Base-by-base conservation (phyloP, 2,797 vertebrate genomes). In the Paguma larvata region DNA sequence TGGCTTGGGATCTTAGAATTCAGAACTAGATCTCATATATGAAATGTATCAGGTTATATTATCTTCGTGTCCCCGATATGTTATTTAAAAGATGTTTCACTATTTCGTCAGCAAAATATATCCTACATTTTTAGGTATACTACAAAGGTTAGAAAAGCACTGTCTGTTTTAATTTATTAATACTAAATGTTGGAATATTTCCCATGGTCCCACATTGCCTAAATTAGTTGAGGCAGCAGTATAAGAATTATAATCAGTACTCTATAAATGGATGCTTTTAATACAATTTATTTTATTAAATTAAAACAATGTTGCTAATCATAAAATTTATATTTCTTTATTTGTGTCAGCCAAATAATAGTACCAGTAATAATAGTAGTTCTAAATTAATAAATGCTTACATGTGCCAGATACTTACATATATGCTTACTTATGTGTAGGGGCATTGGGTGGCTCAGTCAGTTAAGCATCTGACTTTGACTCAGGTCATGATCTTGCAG, bases 61-160 rank as follows among this genome's bases (percentile, higher is more conserved):
- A 13, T 32, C 27, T 85, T 87, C 18, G 68, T 14, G 48, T 44
- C 0, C 5, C 13, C 34, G 80, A 48, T n/a, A 9, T 62, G 18
- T 56, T 87, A 63, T 46, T 48, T 56, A 7, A 2, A 59, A 85
- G 86, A 41, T 4, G 4, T 72, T 93, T 85, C 46, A 27, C 6
- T 77, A 48, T 79, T 48, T 93, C 25, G 80, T n/a, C 19, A 86
- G 27, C 23, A 95, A 96, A 95, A 92, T 79, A 34, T 2, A 84
- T 68, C 5, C 41, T 62, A 38, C 11, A 68, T 34, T 86, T 59
- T 90, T 95, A 27, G 44, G 4, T 75, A 3, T 15, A 85, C 10
- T 41, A 70, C 19, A 92, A 82, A 78, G n/a, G 23, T 44, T 72
- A 94, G n/a, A 72, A 78, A 8, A 73, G 12, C 3, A 46, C 3